A percentile compares a stretch with the other conserved stretches of the same genome.
These are phyloP conservation scores for Bembecia ichneumoniformis DNA, from an alignment of 2,888 invertebrate genomes.

Conservation along the genomic window DNA sequence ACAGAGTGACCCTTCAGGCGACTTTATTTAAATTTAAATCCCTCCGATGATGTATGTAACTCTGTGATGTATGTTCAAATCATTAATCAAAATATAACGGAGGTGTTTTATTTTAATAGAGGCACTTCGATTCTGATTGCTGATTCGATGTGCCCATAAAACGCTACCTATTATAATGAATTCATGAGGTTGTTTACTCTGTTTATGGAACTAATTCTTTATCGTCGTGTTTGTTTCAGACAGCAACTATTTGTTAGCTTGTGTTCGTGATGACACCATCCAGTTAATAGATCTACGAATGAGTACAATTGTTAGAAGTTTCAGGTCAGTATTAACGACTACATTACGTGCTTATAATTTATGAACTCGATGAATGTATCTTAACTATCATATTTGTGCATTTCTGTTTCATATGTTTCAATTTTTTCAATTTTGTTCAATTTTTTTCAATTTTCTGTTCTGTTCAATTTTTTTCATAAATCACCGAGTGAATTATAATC, in stretches of 20 bases:
- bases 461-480: too few relatives aligned
- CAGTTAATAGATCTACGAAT: constrained; percentile 94
- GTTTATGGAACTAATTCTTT: constrained; percentile 3
- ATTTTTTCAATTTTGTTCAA: too few relatives aligned
- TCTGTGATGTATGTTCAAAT: neutral
- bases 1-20: neutral
- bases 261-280: constrained; percentile 95
- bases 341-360: neutral
- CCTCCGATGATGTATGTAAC: neutral
- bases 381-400: too few relatives aligned
- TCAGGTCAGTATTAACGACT: constrained; percentile 76
- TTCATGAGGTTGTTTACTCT: neutral
- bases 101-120: constrained; percentile 1
- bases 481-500: too few relatives aligned
- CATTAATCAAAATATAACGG: constrained; percentile 13
- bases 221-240: constrained; percentile 73
- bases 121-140: neutral
- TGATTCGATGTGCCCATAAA: neutral
- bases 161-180: neutral
- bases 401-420: too few relatives aligned
- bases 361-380: too few relatives aligned
- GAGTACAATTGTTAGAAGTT: constrained; percentile 91
- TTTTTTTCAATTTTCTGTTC: too few relatives aligned
- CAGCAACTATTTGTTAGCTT: constrained; percentile 89
- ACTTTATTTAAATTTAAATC: neutral